Conservation (phyloP, 53 echinoderm and acorn worm species). For the Temnopleurus reevesii region DNA sequence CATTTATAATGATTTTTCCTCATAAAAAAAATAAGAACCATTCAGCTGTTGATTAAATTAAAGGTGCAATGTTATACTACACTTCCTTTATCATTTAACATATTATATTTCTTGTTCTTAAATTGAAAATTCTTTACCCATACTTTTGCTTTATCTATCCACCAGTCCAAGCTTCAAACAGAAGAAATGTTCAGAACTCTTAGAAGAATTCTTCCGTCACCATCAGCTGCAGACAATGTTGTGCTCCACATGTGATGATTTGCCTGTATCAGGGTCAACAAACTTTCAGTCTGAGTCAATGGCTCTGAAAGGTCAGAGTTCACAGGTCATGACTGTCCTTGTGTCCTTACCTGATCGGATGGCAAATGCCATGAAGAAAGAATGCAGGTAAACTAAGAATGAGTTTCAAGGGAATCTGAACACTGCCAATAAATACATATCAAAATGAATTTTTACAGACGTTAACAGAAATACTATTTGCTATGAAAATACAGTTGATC, state of each 20-base stretch:
- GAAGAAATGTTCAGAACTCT: constrained; percentile 81
- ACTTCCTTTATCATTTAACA: too few species aligned
- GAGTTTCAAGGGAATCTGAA: too few species aligned
- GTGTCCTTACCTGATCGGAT: constrained; percentile 85
- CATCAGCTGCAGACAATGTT: constrained; percentile 72
- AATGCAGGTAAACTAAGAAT: constrained; percentile 80
- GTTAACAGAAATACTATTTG: too few species aligned
- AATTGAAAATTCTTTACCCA: too few species aligned
- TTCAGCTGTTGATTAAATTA: too few species aligned
- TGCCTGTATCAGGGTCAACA: constrained; percentile 17
- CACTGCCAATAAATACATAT: too few species aligned
- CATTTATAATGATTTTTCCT: too few species aligned
- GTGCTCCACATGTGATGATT: constrained; percentile 68
- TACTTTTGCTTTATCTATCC: neutral
- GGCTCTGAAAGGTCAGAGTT: constrained; percentile 69
- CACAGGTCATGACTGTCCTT: constrained; percentile 78
- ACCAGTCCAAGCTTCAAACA: constrained; percentile 91
- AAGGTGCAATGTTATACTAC: too few species aligned
- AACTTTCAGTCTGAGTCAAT: constrained; percentile 26
- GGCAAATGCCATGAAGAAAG: constrained; percentile 77
- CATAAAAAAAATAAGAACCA: too few species aligned
- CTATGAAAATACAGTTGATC: too few species aligned
- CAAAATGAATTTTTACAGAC: too few species aligned
- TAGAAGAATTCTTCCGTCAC: constrained; percentile 79
- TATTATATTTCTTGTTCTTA: too few species aligned